These are phyloP conservation scores for Dendrolimus houi DNA, from an alignment of 2,888 invertebrate species.

Conservation along the genomic window DNA sequence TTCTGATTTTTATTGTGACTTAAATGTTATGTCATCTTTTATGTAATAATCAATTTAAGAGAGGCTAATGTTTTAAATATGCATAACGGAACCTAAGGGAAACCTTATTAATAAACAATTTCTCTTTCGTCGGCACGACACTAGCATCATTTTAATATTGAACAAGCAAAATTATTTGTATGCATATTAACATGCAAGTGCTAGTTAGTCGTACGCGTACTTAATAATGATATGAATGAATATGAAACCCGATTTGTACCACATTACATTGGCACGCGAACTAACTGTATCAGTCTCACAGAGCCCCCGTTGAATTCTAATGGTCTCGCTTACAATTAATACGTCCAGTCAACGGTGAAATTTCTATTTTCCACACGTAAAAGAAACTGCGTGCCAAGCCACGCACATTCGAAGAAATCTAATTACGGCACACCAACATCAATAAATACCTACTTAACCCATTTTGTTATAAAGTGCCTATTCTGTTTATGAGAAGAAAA, in stretches of 20 bases:
- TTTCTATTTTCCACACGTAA: constrained; percentile 76
- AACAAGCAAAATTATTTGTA: constrained; percentile 33
- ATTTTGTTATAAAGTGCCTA: constrained; percentile 1
- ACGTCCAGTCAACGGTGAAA: constrained; percentile 72
- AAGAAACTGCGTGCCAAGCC: constrained; percentile 65
- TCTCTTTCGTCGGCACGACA: constrained; percentile 41
- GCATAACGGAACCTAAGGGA: constrained; percentile 15
- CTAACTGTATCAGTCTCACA: constrained; percentile 64
- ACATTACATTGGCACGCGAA: constrained; percentile 61
- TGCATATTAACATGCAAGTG: constrained; percentile 40
- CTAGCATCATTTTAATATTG: constrained; percentile 28
- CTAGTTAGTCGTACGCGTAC: constrained; percentile 15
- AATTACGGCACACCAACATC: constrained; percentile 39
- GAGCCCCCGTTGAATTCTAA: constrained; percentile 66
- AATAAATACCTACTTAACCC: background rate
- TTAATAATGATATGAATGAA: constrained; percentile 39
- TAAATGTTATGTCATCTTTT: too few species aligned
- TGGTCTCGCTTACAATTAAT: constrained; percentile 65
- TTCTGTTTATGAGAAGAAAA: constrained; percentile 1
- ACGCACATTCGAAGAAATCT: constrained; percentile 60
- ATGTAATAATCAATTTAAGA: too few species aligned
- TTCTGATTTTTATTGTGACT: too few species aligned
- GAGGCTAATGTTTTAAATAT: too few species aligned
- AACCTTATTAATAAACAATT: constrained; percentile 44
- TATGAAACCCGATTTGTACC: constrained; percentile 53